phyloP scores from a whole-genome alignment of 2,888 invertebrate species.

The Axea sp. region DNA sequence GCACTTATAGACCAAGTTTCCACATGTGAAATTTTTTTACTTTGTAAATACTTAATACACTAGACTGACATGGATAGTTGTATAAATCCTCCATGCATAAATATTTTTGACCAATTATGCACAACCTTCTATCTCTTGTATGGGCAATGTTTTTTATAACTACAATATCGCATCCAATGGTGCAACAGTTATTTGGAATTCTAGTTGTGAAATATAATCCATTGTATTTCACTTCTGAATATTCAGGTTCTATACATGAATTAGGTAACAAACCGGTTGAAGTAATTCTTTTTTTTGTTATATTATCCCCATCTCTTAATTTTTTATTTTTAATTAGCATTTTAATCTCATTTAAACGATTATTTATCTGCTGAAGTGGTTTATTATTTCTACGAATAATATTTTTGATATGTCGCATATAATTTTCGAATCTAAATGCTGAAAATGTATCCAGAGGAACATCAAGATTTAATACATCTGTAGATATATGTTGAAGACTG shows the following conservation, averaged over 20 bases:
- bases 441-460: background rate
- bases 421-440: conserved; percentile 7
- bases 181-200: conserved; percentile 26
- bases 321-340: no score
- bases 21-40: no score
- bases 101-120: no score
- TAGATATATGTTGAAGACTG: conserved; percentile 29
- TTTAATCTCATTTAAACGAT: background rate
- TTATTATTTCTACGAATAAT: background rate
- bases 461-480: conserved; percentile 20
- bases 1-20: no score
- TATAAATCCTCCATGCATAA: no score
- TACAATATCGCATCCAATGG: conserved; percentile 7
- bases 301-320: no score
- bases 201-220: background rate
- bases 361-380: conserved; percentile 5
- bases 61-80: no score
- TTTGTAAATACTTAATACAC: no score
- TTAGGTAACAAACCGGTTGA: conserved; percentile 9
- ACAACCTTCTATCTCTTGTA: no score
- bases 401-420: conserved; percentile 1
- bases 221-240: conserved; percentile 2
- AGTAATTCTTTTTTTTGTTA: no score
- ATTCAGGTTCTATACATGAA: conserved; percentile 7
- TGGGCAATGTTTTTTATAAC: conserved; percentile 26